Percentiles rank a stretch among this genome's conserved stretches.
Conservation (phyloP, 1,140 invertebrate genomes). For the Orussus abietinus region DNA sequence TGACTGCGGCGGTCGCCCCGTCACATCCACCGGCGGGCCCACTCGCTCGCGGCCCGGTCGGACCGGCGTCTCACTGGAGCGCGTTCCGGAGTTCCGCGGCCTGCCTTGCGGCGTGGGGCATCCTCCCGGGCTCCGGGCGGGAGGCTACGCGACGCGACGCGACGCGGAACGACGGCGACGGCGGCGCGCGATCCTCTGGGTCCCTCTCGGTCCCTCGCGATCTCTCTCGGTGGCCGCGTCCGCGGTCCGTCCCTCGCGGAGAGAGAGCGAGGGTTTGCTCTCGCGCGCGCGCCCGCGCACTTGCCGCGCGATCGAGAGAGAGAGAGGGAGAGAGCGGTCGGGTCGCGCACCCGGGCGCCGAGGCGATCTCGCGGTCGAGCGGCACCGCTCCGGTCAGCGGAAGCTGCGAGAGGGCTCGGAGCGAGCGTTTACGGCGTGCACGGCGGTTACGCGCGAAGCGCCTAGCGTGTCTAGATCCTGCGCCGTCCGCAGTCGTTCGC, state of each 20-base stretch:
- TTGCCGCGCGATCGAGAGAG: conserved; percentile 1
- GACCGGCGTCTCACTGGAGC: too few relatives aligned
- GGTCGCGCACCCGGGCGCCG: conserved; percentile 9
- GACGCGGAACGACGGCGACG: too few relatives aligned
- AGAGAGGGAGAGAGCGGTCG: conserved; percentile 11
- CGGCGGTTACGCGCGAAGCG: conserved; percentile 30
- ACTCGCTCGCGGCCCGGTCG: too few relatives aligned
- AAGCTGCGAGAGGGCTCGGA: conserved; percentile 6
- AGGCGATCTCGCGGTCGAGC: too few relatives aligned
- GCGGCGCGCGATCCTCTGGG: too few relatives aligned
- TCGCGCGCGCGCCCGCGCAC: conserved; percentile 8
- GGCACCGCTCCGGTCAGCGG: too few relatives aligned
- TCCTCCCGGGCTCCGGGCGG: too few relatives aligned
- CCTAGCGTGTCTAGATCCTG: conserved; percentile 53
- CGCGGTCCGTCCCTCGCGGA: not conserved
- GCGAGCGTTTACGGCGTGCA: conserved; percentile 43
- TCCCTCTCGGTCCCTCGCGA: conserved; percentile 6
- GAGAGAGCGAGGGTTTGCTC: conserved; percentile 15
- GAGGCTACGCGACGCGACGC: too few relatives aligned
- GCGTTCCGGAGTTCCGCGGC: too few relatives aligned
- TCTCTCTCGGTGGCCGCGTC: not conserved
- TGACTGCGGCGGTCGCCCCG: not conserved
- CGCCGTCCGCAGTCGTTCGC: conserved; percentile 64
- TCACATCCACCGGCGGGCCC: too few relatives aligned
- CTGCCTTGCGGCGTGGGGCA: too few relatives aligned